Base-by-base conservation (phyloP, 2,797 vertebrate species). In the Ciconia nigra region DNA sequence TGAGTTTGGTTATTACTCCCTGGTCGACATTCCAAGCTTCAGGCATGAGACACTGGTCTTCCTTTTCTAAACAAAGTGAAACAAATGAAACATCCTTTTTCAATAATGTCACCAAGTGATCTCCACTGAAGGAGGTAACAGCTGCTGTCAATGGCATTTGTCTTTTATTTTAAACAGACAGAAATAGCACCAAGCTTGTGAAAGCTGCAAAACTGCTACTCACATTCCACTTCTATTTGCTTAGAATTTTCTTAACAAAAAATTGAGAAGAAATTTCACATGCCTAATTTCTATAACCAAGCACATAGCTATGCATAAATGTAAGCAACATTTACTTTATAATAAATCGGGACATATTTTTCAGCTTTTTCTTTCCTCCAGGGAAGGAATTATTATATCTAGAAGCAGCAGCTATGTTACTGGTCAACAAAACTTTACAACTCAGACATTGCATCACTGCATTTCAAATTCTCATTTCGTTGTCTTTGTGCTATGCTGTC, bases 21-120 rank as follows among this genome's bases (percentile, higher is more conserved):
- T 99, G 99, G 99, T 99, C 99, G 99, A 99, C 99, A 97, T 99
- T 99, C 99, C 99, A 99, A 97, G 99, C 99, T 99, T 99, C 99
- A 97, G 99, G 99, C 98, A 99, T 98, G 98, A 99, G 98, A 98
- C 99, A 99, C 96, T 99, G 99, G 98, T 99, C 99, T 98, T 99
- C 99, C 99, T 99, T 99, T 98, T 99, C 99, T 99, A 99, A 98
- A 99, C 96, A 98, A 98, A 99, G 98, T 97, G 97, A 99, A 98
- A 99, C 98, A 99, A 99, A 99, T 97, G 98, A 98, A 98, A 98
- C 96, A 98, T 96, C 96, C 96, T 98, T 98, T 98, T 98, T 98
- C 97, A 98, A 98, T 98, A 96, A 97, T 92, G 88, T 90, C 82
- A 97, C 89, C 96, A 96, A 96, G 78, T 95, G 78, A 95, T 77